Evolutionary conservation across 1,140 invertebrate species (phyloP), one percentile per base, ranked within the genome.

Genomic region (Ostrea edulis): DNA sequence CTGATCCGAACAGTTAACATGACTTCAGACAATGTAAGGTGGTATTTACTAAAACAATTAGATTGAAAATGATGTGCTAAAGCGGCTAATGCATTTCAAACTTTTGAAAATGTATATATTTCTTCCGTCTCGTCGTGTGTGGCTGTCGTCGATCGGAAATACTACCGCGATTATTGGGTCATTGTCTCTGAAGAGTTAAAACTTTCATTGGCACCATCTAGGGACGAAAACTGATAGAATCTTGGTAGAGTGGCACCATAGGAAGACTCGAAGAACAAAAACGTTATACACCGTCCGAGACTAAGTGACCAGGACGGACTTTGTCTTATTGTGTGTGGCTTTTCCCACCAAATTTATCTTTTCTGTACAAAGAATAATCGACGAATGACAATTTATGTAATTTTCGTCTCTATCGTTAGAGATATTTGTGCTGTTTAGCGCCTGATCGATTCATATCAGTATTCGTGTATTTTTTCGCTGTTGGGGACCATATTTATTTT

Each of bases 31-130:
- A 83, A 83, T 53, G 51, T 44, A 51, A 52, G 82, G 82, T 53
- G 51, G 82, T 54, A 83, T 83, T 83, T 83, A 77, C 53, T 53
- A 83, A 83, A 83, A 83, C 82, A 83, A 83, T 83, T 83, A 83
- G 51, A 83, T 53, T 54, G 44, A 52, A 83, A 83, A 83, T 83
- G 82, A 83, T 83, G 82, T 83, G 22, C 68, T 83, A 53, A 83
- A 83, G 9, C 82, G 82, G 51, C 53, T 54, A 53, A 83, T 83
- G 82, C 22, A 83, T 53, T 83, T 83, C 82, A 54, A 22, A 25
- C 53, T 83, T 83, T 83, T 83, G 51, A 52, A 53, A 83, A 53
- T 52, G 53, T 83, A 54, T 83, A 17, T 53, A 11, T 54, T 52
- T 53, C 7, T 20, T n/a, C 53, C 82, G 51, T 53, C 22, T n/a